A percentile compares a stretch with the other conserved stretches of the same genome.
Evolutionary conservation across 2,113 vertebrate genomes (phyloP).

Genomic region (Hydropotes inermis): DNA sequence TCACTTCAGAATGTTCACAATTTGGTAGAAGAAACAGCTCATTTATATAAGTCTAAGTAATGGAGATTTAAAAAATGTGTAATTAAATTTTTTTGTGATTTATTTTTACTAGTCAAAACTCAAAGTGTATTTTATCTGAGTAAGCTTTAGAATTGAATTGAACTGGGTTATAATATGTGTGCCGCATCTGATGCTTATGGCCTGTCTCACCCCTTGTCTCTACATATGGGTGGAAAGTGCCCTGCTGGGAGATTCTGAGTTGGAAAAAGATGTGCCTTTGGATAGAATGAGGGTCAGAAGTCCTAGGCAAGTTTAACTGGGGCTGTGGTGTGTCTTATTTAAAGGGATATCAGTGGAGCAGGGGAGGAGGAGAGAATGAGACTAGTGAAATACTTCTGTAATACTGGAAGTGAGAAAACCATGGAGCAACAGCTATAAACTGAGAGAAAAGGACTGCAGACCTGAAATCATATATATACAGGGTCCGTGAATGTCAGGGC

Average conservation of each 20-base stretch:
- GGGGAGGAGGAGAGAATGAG: neutral
- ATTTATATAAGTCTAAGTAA: neutral
- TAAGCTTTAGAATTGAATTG: neutral
- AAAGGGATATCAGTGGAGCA: neutral
- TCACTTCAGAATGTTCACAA: neutral
- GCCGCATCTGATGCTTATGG: neutral
- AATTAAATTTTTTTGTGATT: neutral
- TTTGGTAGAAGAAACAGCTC: neutral
- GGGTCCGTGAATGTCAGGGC: neutral
- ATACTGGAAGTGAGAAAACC: neutral
- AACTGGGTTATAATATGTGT: neutral
- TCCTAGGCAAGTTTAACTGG: neutral
- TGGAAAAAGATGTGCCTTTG: neutral
- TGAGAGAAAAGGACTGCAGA: neutral
- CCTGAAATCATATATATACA: neutral
- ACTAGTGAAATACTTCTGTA: neutral
- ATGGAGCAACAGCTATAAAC: neutral
- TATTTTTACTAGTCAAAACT: neutral
- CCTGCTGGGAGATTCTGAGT: neutral
- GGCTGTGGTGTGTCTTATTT: neutral
- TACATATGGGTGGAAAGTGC: neutral
- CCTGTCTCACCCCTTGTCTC: neutral
- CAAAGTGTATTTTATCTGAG: neutral
- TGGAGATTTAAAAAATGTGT: neutral
- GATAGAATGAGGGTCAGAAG: neutral